These are phyloP conservation scores for Euglossa dilemma DNA, from an alignment of 1,140 invertebrate genomes.

Conservation along the genomic window DNA sequence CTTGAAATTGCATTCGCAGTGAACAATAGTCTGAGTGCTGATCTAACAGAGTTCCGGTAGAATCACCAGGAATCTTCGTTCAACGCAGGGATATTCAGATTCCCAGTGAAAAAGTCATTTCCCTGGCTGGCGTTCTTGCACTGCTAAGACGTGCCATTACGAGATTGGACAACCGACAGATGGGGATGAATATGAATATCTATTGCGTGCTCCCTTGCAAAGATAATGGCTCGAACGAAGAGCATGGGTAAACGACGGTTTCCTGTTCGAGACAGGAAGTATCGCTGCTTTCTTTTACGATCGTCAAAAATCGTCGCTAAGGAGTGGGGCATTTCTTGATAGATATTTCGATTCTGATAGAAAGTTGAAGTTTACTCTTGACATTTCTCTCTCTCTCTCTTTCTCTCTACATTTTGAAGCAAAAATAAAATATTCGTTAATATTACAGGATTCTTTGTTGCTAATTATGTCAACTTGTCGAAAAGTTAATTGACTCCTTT, in stretches of 20 bases:
- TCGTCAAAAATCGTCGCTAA: conserved; percentile 6
- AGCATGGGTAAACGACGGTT: not conserved
- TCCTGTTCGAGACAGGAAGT: conserved; percentile 22
- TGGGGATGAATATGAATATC: conserved; percentile 37
- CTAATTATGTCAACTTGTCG: not conserved
- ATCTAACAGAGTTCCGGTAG: not conserved
- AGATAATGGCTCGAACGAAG: conserved; percentile 16
- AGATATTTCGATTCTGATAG: not conserved
- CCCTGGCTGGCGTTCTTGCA: conserved; percentile 12
- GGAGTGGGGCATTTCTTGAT: not conserved
- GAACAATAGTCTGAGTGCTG: conserved; percentile 8
- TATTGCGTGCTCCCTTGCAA: conserved; percentile 24
- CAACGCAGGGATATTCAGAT: conserved; percentile 3
- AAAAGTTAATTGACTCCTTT: not conserved
- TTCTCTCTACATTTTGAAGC: not conserved
- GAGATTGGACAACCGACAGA: conserved; percentile 31
- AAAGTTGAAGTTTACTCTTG: not conserved
- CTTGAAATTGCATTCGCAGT: conserved; percentile 2
- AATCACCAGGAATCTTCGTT: not conserved
- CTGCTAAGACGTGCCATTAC: conserved; percentile 32
- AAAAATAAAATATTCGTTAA: not conserved
- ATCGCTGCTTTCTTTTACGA: conserved; percentile 5
- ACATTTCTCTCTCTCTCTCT: not conserved
- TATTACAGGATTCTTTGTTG: not conserved
- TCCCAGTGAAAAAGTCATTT: conserved; percentile 25